Evolutionary conservation across 2,113 vertebrate species (phyloP).

Genomic region (Gymnocephalus cernua): DNA sequence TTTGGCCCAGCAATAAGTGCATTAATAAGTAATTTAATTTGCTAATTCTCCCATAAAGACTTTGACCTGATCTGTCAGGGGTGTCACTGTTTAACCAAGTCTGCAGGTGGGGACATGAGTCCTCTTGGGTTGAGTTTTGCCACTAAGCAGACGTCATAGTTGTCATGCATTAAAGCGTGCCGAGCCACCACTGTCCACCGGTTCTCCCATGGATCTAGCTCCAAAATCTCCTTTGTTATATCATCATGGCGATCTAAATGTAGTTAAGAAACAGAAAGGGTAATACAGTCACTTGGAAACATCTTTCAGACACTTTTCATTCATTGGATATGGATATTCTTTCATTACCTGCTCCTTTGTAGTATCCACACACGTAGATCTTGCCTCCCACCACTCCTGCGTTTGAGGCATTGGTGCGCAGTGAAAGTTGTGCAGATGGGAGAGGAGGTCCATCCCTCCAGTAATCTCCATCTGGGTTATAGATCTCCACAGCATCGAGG

Average conservation of each 20-base stretch:
- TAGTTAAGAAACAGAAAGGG: constrained; percentile 10
- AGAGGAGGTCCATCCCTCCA: constrained; percentile 93
- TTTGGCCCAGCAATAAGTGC: constrained; percentile 59
- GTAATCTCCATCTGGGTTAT: constrained; percentile 91
- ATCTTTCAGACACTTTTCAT: background rate
- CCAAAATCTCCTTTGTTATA: constrained; percentile 94
- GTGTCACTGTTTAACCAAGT: constrained; percentile 84
- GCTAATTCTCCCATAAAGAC: constrained; percentile 36
- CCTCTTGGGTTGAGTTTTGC: constrained; percentile 94
- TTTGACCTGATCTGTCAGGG: constrained; percentile 41
- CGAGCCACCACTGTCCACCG: constrained; percentile 92
- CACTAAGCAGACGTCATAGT: constrained; percentile 95
- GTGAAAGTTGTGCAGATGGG: constrained; percentile 90
- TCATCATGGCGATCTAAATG: constrained; percentile 92
- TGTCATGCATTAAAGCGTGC: constrained; percentile 93
- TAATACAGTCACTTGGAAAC: background rate
- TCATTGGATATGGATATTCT: background rate
- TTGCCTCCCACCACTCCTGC: constrained; percentile 92
- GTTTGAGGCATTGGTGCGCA: constrained; percentile 88
- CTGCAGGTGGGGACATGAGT: constrained; percentile 92
- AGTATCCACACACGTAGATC: constrained; percentile 95
- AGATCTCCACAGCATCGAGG: constrained; percentile 93
- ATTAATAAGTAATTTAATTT: constrained; percentile 40
- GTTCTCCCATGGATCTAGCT: constrained; percentile 93
- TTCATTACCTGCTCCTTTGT: constrained; percentile 92